Conservation (phyloP, 2,888 invertebrate genomes). For the Cistogaster globosa region DNA sequence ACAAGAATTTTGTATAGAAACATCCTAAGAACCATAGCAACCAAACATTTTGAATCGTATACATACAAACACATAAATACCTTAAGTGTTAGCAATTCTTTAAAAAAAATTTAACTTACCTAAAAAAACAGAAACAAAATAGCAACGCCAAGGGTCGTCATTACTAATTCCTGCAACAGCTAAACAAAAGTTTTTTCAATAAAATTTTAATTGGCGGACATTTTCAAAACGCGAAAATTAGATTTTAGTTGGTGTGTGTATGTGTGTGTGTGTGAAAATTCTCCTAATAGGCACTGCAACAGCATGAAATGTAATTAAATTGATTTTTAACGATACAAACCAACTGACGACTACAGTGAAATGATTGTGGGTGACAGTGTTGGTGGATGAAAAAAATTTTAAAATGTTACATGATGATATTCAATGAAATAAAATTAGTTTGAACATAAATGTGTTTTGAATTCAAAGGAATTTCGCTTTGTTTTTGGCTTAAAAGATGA, state of each 20-base stretch:
- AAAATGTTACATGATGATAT: not conserved
- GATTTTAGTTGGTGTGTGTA: slow-evolving; percentile 40
- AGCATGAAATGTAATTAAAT: slow-evolving; percentile 66
- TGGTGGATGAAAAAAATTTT: not conserved
- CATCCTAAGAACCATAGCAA: slow-evolving; percentile 32
- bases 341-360: not conserved
- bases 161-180: slow-evolving; percentile 50
- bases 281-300: slow-evolving; percentile 59
- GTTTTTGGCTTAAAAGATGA: too few species aligned
- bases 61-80: not conserved
- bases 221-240: slow-evolving; percentile 72
- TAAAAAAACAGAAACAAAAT: slow-evolving; percentile 2
- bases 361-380: not conserved
- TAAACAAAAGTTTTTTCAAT: slow-evolving; percentile 73
- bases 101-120: slow-evolving; percentile 10
- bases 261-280: not conserved
- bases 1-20: slow-evolving; percentile 18
- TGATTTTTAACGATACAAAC: slow-evolving; percentile 63
- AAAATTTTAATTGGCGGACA: slow-evolving; percentile 74
- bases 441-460: slow-evolving; percentile 18
- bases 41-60: slow-evolving; percentile 5
- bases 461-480: slow-evolving; percentile 59
- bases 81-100: not conserved
- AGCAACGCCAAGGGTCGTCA: slow-evolving; percentile 50
- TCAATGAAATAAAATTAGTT: slow-evolving; percentile 15